Evolutionary conservation across 2,888 invertebrate species (phyloP).

Genomic region (Adineta ricciae): DNA sequence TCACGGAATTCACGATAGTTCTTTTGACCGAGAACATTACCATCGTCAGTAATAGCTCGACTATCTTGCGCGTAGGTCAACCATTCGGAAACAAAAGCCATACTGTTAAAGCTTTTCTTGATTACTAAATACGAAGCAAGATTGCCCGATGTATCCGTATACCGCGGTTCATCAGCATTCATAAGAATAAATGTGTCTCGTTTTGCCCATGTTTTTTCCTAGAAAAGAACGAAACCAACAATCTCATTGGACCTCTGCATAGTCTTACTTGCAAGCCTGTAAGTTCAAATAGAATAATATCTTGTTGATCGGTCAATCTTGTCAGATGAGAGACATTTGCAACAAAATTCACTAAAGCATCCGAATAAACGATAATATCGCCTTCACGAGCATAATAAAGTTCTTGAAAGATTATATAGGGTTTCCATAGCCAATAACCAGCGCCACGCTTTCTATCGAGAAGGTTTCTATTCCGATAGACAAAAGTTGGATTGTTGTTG

Average conservation of each 20-base stretch:
- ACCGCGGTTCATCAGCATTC: background rate
- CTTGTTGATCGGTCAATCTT: background rate
- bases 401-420: background rate
- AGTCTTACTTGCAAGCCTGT: background rate
- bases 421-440: conserved; percentile 6
- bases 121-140: background rate
- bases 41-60: background rate
- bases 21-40: background rate
- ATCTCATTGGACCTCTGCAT: background rate
- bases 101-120: background rate
- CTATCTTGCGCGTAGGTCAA: background rate
- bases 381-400: background rate
- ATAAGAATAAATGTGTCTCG: background rate
- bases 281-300: background rate
- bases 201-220: background rate
- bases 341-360: background rate
- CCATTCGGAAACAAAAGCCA: background rate
- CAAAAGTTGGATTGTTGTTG: background rate
- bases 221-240: background rate
- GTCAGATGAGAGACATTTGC: background rate
- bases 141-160: background rate
- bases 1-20: background rate
- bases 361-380: background rate
- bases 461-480: background rate
- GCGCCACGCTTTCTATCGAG: background rate